phyloP scores from a whole-genome alignment of 2,888 invertebrate species.

The Dryadula phaetusa region DNA sequence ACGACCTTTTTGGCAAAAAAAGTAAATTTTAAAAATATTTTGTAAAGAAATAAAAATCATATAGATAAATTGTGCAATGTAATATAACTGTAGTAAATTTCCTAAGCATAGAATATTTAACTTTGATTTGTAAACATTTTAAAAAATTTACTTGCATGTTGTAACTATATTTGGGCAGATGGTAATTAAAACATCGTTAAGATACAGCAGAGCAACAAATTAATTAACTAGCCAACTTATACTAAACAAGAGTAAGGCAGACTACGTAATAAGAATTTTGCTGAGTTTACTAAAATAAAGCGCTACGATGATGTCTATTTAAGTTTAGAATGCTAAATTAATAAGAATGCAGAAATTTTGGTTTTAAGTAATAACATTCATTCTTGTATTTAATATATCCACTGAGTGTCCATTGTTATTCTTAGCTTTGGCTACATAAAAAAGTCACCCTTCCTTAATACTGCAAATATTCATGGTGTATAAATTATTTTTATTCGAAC shows the following conservation, averaged over 20 bases:
- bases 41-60: neutral
- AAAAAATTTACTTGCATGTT: neutral
- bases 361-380: too few relatives aligned
- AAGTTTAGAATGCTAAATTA: too few relatives aligned
- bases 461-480: too few relatives aligned
- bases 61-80: too few relatives aligned
- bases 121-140: neutral
- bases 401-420: too few relatives aligned
- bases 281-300: neutral
- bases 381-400: too few relatives aligned
- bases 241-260: neutral
- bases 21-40: neutral
- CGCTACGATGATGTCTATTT: too few relatives aligned
- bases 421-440: too few relatives aligned
- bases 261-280: neutral
- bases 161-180: neutral
- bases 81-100: too few relatives aligned
- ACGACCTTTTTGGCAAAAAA: neutral
- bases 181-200: slow-evolving; percentile 11
- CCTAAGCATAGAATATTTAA: neutral
- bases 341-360: too few relatives aligned
- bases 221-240: slow-evolving; percentile 7
- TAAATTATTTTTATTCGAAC: too few relatives aligned
- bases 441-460: too few relatives aligned
- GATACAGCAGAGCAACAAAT: slow-evolving; percentile 12